phyloP scores from a whole-genome alignment of 1,140 invertebrate genomes.

The Oryctes rhinoceros region DNA sequence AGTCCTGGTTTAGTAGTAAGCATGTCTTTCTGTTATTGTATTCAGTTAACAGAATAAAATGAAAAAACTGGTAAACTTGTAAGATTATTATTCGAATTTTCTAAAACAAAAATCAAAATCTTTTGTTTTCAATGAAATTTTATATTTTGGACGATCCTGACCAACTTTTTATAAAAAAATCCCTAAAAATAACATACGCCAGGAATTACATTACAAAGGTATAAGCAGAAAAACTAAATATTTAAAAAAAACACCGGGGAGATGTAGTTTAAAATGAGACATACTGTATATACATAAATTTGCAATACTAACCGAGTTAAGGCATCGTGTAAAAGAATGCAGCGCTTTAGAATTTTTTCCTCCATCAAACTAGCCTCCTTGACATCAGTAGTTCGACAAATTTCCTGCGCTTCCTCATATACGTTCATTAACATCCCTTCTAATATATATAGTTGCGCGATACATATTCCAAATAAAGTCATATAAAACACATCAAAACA shows the following conservation, averaged over 20 bases:
- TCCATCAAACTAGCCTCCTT: background rate
- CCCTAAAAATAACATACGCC: too few species aligned
- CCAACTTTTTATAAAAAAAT: too few species aligned
- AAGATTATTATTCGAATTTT: background rate
- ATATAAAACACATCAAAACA: conserved; percentile 15
- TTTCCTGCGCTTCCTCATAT: background rate
- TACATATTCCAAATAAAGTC: background rate
- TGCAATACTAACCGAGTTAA: too few species aligned
- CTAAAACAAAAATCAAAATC: too few species aligned
- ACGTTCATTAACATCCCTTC: background rate
- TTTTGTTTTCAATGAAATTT: too few species aligned
- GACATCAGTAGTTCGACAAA: background rate
- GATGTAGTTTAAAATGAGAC: too few species aligned
- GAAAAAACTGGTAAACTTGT: background rate
- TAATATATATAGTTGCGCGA: conserved; percentile 3
- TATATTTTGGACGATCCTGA: too few species aligned
- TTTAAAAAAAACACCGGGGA: too few species aligned
- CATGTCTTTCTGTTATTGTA: background rate
- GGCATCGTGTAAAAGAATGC: background rate
- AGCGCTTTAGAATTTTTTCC: background rate
- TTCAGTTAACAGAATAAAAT: background rate
- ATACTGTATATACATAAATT: too few species aligned
- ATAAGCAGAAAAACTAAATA: too few species aligned
- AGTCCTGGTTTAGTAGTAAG: background rate
- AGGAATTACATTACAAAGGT: too few species aligned